Percentiles rank a stretch among this genome's conserved stretches.
Evolutionary conservation across 92 coral and sea anemone species (phyloP).

Genomic region (Phenganax subtilis): DNA sequence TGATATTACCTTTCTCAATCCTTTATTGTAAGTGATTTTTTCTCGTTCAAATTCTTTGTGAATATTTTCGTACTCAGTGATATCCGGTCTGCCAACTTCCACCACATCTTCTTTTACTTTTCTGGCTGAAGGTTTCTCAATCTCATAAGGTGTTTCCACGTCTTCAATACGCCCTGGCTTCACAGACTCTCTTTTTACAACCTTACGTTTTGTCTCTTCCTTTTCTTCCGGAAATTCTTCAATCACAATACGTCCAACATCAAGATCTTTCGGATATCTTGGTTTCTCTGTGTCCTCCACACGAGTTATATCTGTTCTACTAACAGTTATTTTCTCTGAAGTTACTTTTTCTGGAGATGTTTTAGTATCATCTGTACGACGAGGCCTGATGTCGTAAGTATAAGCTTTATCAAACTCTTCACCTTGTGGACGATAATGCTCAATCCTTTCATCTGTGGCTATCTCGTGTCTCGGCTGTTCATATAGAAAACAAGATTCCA

Average conservation of each 20-base stretch:
- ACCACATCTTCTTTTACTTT: slow-evolving; percentile 16
- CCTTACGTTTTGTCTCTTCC: background rate
- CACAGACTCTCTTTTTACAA: slow-evolving; percentile 8
- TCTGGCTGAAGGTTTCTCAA: background rate
- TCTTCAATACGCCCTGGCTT: background rate
- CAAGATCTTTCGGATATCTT: slow-evolving; percentile 13
- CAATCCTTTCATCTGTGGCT: background rate
- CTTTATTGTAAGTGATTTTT: background rate
- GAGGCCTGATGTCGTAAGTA: slow-evolving; percentile 10
- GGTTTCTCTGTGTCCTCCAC: slow-evolving; percentile 1
- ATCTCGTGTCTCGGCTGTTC: background rate
- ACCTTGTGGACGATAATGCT: background rate
- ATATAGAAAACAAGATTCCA: background rate
- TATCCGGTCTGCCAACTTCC: slow-evolving; percentile 2
- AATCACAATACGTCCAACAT: slow-evolving; percentile 31
- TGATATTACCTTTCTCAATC: slow-evolving; percentile 12
- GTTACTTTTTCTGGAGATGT: background rate
- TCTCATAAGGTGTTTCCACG: background rate
- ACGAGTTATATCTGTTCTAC: slow-evolving; percentile 20
- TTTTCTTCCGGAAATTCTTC: slow-evolving; percentile 19
- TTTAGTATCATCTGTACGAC: slow-evolving; percentile 11
- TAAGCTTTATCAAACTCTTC: slow-evolving; percentile 14
- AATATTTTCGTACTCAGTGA: background rate
- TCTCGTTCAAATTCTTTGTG: slow-evolving; percentile 1
- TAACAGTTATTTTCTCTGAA: slow-evolving; percentile 28